A percentile compares a stretch with the other conserved stretches of the same genome.
These are phyloP conservation scores for Tetrax tetrax DNA, from an alignment of 2,113 vertebrate genomes.

Conservation along the genomic window DNA sequence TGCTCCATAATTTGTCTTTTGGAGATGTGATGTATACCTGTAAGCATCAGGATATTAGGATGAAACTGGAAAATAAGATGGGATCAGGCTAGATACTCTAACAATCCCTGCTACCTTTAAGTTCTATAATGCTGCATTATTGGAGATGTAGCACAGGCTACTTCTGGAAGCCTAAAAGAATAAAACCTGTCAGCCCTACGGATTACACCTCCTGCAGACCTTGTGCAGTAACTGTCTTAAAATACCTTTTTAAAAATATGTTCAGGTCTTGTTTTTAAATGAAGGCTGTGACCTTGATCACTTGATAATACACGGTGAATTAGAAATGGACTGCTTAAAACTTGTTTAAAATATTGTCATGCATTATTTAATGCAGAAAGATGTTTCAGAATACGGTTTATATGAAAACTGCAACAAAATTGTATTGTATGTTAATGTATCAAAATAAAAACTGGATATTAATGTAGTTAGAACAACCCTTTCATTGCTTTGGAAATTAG, in stretches of 20 bases:
- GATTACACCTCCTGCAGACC: not conserved
- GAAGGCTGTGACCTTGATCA: not conserved
- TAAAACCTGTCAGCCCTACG: not conserved
- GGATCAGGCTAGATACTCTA: not conserved
- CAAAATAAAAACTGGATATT: not conserved
- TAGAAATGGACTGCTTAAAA: not conserved
- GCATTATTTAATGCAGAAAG: not conserved
- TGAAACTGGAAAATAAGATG: not conserved
- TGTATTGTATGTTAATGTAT: not conserved
- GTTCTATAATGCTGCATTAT: not conserved
- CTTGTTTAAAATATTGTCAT: not conserved
- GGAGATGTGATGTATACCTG: not conserved
- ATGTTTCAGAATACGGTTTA: not conserved
- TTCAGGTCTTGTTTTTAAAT: not conserved
- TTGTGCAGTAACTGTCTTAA: not conserved
- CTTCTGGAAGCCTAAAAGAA: not conserved
- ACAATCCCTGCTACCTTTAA: not conserved
- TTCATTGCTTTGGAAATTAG: not conserved
- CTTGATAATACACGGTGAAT: conserved; percentile 1
- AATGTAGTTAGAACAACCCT: not conserved
- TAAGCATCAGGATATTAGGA: not conserved
- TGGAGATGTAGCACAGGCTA: not conserved
- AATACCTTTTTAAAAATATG: not conserved
- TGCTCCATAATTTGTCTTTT: not conserved
- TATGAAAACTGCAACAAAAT: not conserved